Conservation (phyloP, 2,888 invertebrate genomes). For the Copidosoma aretas region DNA sequence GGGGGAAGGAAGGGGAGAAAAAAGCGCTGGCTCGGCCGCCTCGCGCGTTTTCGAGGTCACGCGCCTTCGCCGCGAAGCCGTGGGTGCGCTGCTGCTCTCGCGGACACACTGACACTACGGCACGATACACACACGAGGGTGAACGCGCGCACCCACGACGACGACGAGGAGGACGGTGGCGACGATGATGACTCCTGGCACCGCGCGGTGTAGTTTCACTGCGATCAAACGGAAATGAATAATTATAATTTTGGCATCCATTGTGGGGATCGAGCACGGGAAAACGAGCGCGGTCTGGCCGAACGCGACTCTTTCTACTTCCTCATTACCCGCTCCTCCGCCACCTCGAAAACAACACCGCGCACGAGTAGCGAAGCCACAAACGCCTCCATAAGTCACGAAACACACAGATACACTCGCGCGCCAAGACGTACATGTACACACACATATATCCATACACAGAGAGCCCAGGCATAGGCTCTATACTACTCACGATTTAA, state of each 20-base stretch:
- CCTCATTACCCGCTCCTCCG: background rate
- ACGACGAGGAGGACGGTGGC: background rate
- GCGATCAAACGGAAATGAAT: too few relatives aligned
- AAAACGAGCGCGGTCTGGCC: constrained; percentile 7
- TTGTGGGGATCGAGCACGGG: background rate
- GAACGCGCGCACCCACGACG: background rate
- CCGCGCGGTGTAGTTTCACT: too few relatives aligned
- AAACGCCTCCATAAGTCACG: too few relatives aligned
- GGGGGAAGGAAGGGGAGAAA: constrained; percentile 4
- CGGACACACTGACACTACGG: too few relatives aligned
- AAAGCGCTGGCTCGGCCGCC: constrained; percentile 7
- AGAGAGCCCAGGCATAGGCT: too few relatives aligned
- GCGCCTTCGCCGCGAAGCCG: constrained; percentile 1
- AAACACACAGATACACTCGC: too few relatives aligned
- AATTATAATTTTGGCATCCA: background rate
- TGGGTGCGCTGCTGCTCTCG: background rate
- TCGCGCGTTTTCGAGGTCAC: constrained; percentile 34
- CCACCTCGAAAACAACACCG: background rate
- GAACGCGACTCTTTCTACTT: constrained; percentile 17
- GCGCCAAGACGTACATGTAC: background rate
- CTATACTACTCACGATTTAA: constrained; percentile 14
- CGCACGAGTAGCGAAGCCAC: background rate
- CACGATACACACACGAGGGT: too few relatives aligned
- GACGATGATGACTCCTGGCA: too few relatives aligned
- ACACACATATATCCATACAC: too few relatives aligned